These are phyloP conservation scores for Acutogordius australiensis DNA, from an alignment of 2,888 invertebrate species.

Conservation along the genomic window DNA sequence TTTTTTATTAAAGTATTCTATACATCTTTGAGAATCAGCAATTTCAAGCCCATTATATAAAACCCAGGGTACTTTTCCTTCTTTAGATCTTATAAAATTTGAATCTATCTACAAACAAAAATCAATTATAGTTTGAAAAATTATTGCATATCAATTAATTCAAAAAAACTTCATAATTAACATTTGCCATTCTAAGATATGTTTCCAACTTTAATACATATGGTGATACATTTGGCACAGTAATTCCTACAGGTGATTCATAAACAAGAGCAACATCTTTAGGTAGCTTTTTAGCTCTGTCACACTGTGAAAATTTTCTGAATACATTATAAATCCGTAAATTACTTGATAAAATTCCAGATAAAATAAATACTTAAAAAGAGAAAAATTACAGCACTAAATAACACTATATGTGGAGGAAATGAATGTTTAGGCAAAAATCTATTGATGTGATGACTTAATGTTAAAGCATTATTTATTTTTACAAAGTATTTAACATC, in stretches of 20 bases:
- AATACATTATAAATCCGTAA: neutral
- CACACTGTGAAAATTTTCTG: neutral
- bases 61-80: slow-evolving; percentile 25
- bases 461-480: too few relatives aligned
- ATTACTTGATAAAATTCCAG: neutral
- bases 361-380: neutral
- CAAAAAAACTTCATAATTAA: slow-evolving; percentile 22
- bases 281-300: neutral
- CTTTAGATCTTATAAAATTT: slow-evolving; percentile 14
- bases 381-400: neutral
- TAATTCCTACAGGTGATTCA: slow-evolving; percentile 20
- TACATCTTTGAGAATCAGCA: slow-evolving; percentile 23
- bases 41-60: slow-evolving; percentile 22
- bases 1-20: slow-evolving; percentile 22
- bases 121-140: neutral
- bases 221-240: slow-evolving; percentile 23
- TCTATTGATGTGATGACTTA: neutral
- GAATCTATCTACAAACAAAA: neutral
- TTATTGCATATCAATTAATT: neutral
- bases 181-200: slow-evolving; percentile 23
- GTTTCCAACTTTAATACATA: slow-evolving; percentile 25
- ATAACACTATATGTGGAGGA: neutral
- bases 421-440: slow-evolving; percentile 1
- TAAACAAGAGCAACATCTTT: slow-evolving; percentile 20
- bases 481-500: too few relatives aligned